Base-by-base conservation (phyloP, 2,888 invertebrate genomes). In the Drosophila stalkeri region DNA sequence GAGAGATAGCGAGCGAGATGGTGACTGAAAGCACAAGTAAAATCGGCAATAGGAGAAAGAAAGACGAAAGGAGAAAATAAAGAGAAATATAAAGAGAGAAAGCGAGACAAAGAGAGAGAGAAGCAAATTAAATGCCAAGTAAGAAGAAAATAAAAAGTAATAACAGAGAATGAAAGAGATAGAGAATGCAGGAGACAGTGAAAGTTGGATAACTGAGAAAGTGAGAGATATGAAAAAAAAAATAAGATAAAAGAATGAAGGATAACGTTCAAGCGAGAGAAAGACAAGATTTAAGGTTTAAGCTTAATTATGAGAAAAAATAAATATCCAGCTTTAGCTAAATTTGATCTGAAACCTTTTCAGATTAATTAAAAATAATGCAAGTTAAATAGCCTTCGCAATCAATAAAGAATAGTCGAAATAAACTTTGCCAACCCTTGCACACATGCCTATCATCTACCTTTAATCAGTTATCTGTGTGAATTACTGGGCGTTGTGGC, bases 401-500 rank as follows among this genome's bases (percentile, higher is more conserved):
- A n/a, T 23, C n/a, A 27, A 37, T 55, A 39, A 27, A 20, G 3
- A 14, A 8, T 14, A 3, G 7, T 4, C 14, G 12, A 33, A 51
- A 18, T 14, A 18, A 7, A 18, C 18, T 4, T 3, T 51, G 12
- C 11, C 35, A 51, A 23, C 6, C 7, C n/a, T 4, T 8, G 8
- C 7, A 14, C 7, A 14, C 27, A 31, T 14, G 41, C 41, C 14
- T 8, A 43, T 41, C 31, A 43, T 41, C 31, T 12, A 18, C 18
- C 55, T 56, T 31, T 31, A 33, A 44, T 35, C 44, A 44, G 56
- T 56, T 43, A 12, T 51, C 20, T 44, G 6, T 35, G 16, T 49
- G 37, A 60, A 47, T 37, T n/a, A 3, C 6, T 27, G 14, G 37
- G 47, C n/a, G 8, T 37, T 46, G 5, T 5, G 16, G 44, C 60